Percentiles rank a stretch among this genome's conserved stretches.
These are phyloP conservation scores for Vanacampus margaritifer DNA, from an alignment of 2,113 vertebrate genomes.

Conservation along the genomic window DNA sequence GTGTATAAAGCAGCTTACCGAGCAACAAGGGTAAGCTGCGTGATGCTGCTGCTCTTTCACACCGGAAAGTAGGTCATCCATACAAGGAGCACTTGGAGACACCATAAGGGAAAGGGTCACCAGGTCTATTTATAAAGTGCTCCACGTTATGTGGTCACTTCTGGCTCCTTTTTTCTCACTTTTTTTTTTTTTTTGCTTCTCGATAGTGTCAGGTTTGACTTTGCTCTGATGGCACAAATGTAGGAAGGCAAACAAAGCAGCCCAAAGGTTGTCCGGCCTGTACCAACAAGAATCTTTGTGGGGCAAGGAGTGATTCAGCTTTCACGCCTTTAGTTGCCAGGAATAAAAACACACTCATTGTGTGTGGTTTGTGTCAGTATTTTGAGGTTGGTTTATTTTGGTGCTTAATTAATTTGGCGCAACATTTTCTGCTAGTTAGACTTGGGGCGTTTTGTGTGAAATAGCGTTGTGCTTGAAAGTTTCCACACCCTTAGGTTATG, in stretches of 20 bases:
- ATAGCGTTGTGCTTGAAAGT: too few species aligned
- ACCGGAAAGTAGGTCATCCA: conserved; percentile 27
- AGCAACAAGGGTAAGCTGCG: not conserved
- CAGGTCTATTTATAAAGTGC: conserved; percentile 44
- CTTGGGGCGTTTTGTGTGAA: not conserved
- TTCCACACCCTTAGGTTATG: too few species aligned
- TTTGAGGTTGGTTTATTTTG: too few species aligned
- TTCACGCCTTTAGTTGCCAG: not conserved
- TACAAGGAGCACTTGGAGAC: conserved; percentile 36
- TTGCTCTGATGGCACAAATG: not conserved
- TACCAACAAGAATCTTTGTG: not conserved
- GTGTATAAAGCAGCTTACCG: not conserved
- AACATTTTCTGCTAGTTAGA: not conserved
- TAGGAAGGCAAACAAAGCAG: not conserved
- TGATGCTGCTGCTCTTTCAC: not conserved
- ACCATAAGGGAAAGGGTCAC: conserved; percentile 23
- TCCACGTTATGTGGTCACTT: not conserved
- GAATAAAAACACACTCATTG: not conserved
- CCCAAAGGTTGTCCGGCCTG: not conserved
- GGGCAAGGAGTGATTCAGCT: not conserved
- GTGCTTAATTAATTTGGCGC: not conserved
- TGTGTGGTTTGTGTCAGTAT: too few species aligned
- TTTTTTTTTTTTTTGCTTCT: conserved; percentile 10
- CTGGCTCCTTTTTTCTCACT: not conserved
- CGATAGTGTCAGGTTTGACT: not conserved